These are phyloP conservation scores for Pholis gunnellus DNA, from an alignment of 2,113 vertebrate genomes.

Conservation along the genomic window DNA sequence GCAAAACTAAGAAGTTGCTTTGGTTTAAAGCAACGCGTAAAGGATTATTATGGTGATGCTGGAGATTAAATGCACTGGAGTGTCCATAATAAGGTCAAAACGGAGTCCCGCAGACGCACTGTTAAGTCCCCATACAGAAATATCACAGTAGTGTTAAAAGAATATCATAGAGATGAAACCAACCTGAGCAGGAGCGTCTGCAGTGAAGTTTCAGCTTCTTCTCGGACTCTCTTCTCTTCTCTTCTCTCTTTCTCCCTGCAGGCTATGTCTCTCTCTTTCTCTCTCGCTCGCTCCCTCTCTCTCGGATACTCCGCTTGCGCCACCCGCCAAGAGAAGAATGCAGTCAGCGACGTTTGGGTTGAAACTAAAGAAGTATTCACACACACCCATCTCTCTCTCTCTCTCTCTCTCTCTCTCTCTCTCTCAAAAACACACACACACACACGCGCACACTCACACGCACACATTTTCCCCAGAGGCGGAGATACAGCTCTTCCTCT, in stretches of 20 bases:
- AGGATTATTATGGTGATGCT: neutral
- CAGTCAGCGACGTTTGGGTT: constrained; percentile 58
- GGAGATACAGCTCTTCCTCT: constrained; percentile 17
- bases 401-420: constrained; percentile 17
- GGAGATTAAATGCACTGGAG: neutral
- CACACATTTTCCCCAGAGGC: constrained; percentile 10
- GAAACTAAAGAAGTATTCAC: constrained; percentile 66
- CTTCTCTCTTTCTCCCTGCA: neutral
- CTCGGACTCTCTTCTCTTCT: constrained; percentile 13
- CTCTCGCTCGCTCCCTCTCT: constrained; percentile 16
- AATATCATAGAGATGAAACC: constrained; percentile 5
- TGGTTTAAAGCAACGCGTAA: neutral
- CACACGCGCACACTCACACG: neutral
- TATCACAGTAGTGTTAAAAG: neutral
- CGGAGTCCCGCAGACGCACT: neutral
- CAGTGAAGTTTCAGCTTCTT: constrained; percentile 61
- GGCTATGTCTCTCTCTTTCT: neutral
- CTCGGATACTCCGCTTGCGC: constrained; percentile 29
- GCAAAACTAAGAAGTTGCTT: constrained; percentile 14
- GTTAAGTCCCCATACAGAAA: neutral
- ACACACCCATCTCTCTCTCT: constrained; percentile 14
- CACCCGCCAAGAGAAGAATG: constrained; percentile 68
- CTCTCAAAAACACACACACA: too few species aligned
- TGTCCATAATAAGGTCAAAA: neutral
- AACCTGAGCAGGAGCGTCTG: constrained; percentile 63